These are phyloP conservation scores for Thera obeliscata DNA, from an alignment of 2,888 invertebrate species.

Conservation along the genomic window DNA sequence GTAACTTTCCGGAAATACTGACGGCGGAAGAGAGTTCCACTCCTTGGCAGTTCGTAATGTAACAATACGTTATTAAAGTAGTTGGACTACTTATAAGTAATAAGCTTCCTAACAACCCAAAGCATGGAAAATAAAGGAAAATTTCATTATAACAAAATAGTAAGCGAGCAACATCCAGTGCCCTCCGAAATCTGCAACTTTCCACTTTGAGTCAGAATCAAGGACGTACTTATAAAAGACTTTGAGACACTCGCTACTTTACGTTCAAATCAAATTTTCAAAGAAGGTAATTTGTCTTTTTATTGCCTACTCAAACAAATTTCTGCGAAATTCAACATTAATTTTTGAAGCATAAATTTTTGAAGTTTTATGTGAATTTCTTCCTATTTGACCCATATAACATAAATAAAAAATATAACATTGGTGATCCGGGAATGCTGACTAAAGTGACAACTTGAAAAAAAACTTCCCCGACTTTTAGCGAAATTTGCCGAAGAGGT, in stretches of 20 bases:
- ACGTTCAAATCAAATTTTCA: conserved; percentile 4
- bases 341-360: background rate
- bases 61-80: too few relatives aligned
- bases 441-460: too few relatives aligned
- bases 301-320: background rate
- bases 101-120: too few relatives aligned
- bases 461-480: too few relatives aligned
- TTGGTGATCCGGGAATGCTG: too few relatives aligned
- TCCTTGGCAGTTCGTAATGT: too few relatives aligned
- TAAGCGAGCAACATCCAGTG: background rate
- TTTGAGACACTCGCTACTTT: background rate
- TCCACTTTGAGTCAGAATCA: background rate
- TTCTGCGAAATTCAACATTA: background rate
- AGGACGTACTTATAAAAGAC: background rate
- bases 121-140: background rate
- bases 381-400: background rate
- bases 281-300: background rate
- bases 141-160: background rate
- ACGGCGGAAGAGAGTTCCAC: too few relatives aligned
- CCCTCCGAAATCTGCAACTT: conserved; percentile 2
- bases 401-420: too few relatives aligned
- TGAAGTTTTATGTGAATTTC: background rate
- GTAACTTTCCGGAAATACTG: too few relatives aligned
- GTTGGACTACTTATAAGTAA: too few relatives aligned
- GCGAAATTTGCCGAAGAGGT: too few relatives aligned